Base-by-base conservation (phyloP, 2,797 vertebrate genomes). In the Pempheris klunzingeri region DNA sequence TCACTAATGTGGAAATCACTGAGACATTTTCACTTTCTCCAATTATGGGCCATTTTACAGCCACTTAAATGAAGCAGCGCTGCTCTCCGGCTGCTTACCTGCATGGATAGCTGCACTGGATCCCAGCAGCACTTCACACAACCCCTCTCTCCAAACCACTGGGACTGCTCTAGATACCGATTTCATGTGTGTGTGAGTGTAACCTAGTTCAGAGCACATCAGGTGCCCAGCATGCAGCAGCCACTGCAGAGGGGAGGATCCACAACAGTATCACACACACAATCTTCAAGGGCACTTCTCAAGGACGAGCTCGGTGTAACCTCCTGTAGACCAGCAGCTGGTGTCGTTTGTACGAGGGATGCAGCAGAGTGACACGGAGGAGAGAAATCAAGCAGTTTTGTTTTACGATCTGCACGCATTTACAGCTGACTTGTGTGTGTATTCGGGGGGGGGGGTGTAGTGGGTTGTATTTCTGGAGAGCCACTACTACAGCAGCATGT, bases 191-290 rank as follows among this genome's bases (percentile, higher is more conserved):
- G 75, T 71, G 71, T 15, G 68, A 46, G 72, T 61, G 75, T 90
- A 88, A 91, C 85, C 91, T 84, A 92, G 77, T 90, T 93, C 76
- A 75, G 81, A 81, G 88, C 77, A 90, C 83, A 90, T 92, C 87
- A 92, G 88, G 88, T 89, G 85, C 68, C 85, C 77, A 65, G 87
- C 82, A 59, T 87, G 87, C 89, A 90, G 91, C 92, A 89, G 84
- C 87, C 84, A 88, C 93, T 92, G 93, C 92, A 94, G 90, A 92
- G 88, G 86, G 88, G 93, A 92, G 92, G 91, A 90, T 90, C 83
- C 78, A 67, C 77, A 32, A 74, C 72, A 36, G 50, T 65, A 72
- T 75, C 85, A 77, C 72, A 73, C 65, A 62, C 61, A 53, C 58
- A 59, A 74, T 77, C 60, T 72, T 88, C 90, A 92, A 93, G 93